Evolutionary conservation across 2,888 invertebrate species (phyloP), one percentile per base, ranked within the genome.

Genomic region (Cryptocephalus moraei): DNA sequence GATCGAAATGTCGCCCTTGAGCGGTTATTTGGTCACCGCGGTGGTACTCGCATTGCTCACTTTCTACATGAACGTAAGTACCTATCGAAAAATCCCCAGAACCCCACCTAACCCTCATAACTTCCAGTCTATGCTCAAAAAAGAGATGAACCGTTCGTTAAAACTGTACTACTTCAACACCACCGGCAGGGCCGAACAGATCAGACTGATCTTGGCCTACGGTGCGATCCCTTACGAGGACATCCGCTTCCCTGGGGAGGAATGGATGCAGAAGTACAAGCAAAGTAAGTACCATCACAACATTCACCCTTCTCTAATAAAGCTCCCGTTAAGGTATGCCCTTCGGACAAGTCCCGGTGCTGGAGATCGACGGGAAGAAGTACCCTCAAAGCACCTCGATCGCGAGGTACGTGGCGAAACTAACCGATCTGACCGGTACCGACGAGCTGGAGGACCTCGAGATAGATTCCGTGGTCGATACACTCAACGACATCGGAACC

Each of bases 281-380:
- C 49, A 46, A 36, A 12, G 36, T 36, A 36, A 47, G 53, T 50
- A 49, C 11, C 34, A 41, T 10, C 6, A 12, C 40, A 40, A 2
- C 6, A 4, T 40, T 40, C 8, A 36, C 22, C 2, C 22, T 22
- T 22, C 6, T 22, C 2, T 22, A 22, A 22, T 22, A 6, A 22
- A 22, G 22, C 22, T 4, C 22, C 3, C 22, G 22, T 51, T 38
- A 63, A 80, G 73, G 70, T 44, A 77, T 74, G 69, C 80, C 80
- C 36, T 80, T 78, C 60, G 80, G 81, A 0, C 78, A 79, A 62
- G 63, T 79, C 50, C 83, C 82, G 0, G 64, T 80, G 0, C 57
- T 83, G 44, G 78, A 78, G 64, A 69, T 81, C 1, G 77, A 81
- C 49, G 82, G 80, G 9, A 79, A 79, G 61, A 60, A 67, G 53